Evolutionary conservation across 2,888 invertebrate genomes (phyloP).

Genomic region (Azorinus chamasolen): DNA sequence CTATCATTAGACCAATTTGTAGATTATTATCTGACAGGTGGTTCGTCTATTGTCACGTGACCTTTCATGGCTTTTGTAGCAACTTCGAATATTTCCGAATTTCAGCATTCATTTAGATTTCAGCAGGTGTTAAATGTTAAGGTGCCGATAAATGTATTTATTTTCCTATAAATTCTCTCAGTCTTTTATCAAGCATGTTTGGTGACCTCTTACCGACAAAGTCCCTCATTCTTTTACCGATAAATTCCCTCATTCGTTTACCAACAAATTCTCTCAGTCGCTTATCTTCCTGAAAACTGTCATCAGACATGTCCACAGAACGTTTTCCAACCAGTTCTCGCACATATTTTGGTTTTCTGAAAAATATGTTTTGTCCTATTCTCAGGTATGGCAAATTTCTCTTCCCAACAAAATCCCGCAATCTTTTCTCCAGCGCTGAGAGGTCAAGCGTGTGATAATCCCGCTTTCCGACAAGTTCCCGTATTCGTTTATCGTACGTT

Average conservation of each 20-base stretch:
- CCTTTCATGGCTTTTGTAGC: too few species aligned
- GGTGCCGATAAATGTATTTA: too few species aligned
- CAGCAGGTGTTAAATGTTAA: too few species aligned
- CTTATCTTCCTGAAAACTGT: conserved; percentile 38
- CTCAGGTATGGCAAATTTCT: conserved; percentile 32
- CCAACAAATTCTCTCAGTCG: conserved; percentile 57
- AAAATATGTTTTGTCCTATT: conserved; percentile 33
- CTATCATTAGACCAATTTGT: too few species aligned
- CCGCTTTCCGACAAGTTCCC: conserved; percentile 59
- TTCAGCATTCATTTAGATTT: too few species aligned
- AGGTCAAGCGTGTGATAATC: conserved; percentile 11
- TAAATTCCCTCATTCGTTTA: conserved; percentile 52
- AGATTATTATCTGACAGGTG: too few species aligned
- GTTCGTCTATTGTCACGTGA: too few species aligned
- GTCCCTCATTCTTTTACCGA: conserved; percentile 55
- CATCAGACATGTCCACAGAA: neutral
- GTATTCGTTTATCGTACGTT: conserved; percentile 49
- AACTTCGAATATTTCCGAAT: too few species aligned
- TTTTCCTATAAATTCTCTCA: too few species aligned
- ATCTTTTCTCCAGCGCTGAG: conserved; percentile 47
- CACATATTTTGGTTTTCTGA: conserved; percentile 55
- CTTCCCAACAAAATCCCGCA: conserved; percentile 62
- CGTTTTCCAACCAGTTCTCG: conserved; percentile 57
- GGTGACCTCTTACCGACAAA: conserved; percentile 47
- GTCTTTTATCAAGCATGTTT: conserved; percentile 12